Base-by-base conservation (phyloP, 1,140 invertebrate species). In the Eriosoma lanigerum region DNA sequence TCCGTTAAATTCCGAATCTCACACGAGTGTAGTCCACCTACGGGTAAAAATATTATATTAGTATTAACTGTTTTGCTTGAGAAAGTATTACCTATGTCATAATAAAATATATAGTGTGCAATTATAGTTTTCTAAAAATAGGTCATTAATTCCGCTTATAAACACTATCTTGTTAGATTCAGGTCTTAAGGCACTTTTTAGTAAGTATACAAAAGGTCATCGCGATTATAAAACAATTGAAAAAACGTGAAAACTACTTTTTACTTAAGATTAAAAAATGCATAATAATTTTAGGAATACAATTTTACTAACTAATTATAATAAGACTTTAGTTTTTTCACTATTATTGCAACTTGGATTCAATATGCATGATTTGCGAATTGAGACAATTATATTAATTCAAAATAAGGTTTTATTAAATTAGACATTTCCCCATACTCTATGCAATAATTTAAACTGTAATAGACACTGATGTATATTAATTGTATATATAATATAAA, bases 1-100 rank as follows among this genome's bases (percentile, higher is more conserved):
- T 75, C 72, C 72, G 72, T 75, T 75, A 75, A 75, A 58, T 75
- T 52, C 72, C 29, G 2, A 21, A 13, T 21, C 72, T 38, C 72
- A 38, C 12, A 75, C 72, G 29, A 50, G 70, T 54, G 58, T 29
- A 38, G 26, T 75, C 12, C 72, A 54, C 72, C 72, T 56, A 75
- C 72, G 50, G 13, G 17, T n/a, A 44, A 44, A 10, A 46, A 38
- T 29, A 29, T 66, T 66, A 21, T 66, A 44, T 44, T 44, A 12
- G 10, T 15, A 29, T 9, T 38, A 4, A 38, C 32, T 38, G 32
- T 66, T 32, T 44, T 6, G 32, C 19, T 10, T n/a, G 19, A n/a
- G 19, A 19, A 8, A 26, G 68, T 72, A 50, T 50, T 52, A 19
- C 48, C 38, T 48, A 48, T 12, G 46, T 8, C 10, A 48, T 48